Base-by-base conservation (phyloP, 2,797 vertebrate genomes). In the Lindbergichthys nudifrons region DNA sequence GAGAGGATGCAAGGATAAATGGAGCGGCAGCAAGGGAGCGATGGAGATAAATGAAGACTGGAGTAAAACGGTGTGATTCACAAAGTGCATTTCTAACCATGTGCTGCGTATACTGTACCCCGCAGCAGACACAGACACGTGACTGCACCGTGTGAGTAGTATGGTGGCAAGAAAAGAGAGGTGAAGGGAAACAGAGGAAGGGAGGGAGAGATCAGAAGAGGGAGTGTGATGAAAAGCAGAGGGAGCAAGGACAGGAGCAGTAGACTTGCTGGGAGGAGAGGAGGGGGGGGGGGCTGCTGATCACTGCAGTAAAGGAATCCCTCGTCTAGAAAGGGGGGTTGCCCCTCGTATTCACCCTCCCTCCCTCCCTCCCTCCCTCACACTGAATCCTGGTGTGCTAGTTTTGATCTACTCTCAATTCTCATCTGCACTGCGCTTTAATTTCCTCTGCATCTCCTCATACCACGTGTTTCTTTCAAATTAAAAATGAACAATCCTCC, bases 301-400 rank as follows among this genome's bases (percentile, higher is more conserved):
- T 93, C 85, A 93, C 94, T 95, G 94, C 94, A 94, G 94, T 91
- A 94, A 92, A 94, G 95, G 94, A 95, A 94, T 94, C 92, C 95
- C 94, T 94, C 32, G 75, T 90, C 88, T 93, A 84, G 87, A 91
- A 92, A 92, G 83, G 89, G 87, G 94, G 95, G 92, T 93, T 93
- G 86, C 89, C 94, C 93, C 92, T 91, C 30, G 32, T 75, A 78
- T 82, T 81, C 86, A 50, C 65, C 74, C 77, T 43, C 62, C 68
- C 66, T 41, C 76, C 61, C 26, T 73, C 64, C 61, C 51, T 46
- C 75, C 59, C 70, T 1, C 10, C 56, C 81, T 81, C 66, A 1
- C 71, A n/a, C 83, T 82, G 79, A 90, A 88, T 90, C 80, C 66
- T 65, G 82, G 92, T 90, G 81, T 60, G 80, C 84, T 67, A 56